These are phyloP conservation scores for Gobio occitaniae DNA, from an alignment of 2,797 vertebrate genomes.

Conservation along the genomic window DNA sequence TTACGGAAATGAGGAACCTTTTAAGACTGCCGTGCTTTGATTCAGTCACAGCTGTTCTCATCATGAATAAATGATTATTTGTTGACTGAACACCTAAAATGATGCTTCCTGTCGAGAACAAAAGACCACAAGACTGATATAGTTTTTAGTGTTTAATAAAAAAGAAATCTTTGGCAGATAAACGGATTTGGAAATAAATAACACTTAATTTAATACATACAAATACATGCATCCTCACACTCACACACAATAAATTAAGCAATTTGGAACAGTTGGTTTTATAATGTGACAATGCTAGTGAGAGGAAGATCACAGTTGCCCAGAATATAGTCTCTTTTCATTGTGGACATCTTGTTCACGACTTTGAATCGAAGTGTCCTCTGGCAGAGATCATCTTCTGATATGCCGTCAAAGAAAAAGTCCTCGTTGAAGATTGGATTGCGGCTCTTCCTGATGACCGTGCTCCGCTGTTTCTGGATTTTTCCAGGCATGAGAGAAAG, in stretches of 20 bases:
- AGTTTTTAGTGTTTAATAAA: slow-evolving; percentile 70
- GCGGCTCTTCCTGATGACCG: slow-evolving; percentile 86
- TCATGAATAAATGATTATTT: slow-evolving; percentile 52
- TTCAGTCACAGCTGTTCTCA: slow-evolving; percentile 41
- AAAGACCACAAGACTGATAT: slow-evolving; percentile 57
- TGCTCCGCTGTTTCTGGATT: slow-evolving; percentile 86
- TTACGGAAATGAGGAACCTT: slow-evolving; percentile 35
- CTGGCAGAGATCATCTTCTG: slow-evolving; percentile 79
- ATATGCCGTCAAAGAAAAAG: slow-evolving; percentile 88
- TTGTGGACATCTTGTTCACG: slow-evolving; percentile 84
- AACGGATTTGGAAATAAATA: slow-evolving; percentile 72
- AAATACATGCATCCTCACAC: slow-evolving; percentile 40
- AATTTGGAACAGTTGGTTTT: slow-evolving; percentile 34
- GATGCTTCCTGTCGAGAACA: slow-evolving; percentile 10
- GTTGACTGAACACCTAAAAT: slow-evolving; percentile 10
- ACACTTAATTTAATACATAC: slow-evolving; percentile 65
- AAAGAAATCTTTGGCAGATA: slow-evolving; percentile 64
- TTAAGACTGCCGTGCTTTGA: slow-evolving; percentile 45
- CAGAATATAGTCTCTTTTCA: slow-evolving; percentile 85
- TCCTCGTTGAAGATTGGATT: slow-evolving; percentile 92
- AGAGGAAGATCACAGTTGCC: slow-evolving; percentile 79
- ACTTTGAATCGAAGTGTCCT: slow-evolving; percentile 85
- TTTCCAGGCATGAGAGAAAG: slow-evolving; percentile 84
- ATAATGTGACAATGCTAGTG: slow-evolving; percentile 72
- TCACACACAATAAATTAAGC: slow-evolving; percentile 41